Evolutionary conservation across 1,140 invertebrate species (phyloP).

Genomic region (Polypedilum pembai): DNA sequence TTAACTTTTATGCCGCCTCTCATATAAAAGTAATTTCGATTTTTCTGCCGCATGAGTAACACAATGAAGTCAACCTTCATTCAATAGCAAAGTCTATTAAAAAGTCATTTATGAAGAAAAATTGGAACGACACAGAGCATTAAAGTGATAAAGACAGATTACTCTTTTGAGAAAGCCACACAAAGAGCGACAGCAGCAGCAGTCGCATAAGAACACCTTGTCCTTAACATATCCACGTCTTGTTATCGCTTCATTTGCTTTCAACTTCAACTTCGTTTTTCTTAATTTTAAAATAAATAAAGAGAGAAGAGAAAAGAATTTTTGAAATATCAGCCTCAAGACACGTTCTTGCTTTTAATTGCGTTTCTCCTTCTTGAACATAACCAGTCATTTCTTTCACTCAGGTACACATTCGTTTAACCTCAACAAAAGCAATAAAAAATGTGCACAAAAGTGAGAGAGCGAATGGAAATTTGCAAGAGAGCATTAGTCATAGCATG

Average conservation of each 20-base stretch:
- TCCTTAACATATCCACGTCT: not conserved
- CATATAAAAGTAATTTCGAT: too few relatives aligned
- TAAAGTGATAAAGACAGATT: not conserved
- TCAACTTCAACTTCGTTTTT: conserved; percentile 11
- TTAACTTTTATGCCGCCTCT: not conserved
- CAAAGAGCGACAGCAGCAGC: too few relatives aligned
- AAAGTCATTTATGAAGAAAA: not conserved
- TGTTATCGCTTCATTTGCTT: not conserved
- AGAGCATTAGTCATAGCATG: not conserved
- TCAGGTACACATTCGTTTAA: not conserved
- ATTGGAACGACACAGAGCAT: not conserved
- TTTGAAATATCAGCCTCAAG: not conserved
- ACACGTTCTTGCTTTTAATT: conserved; percentile 6
- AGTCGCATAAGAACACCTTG: not conserved
- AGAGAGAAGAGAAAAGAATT: not conserved
- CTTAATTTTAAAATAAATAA: conserved; percentile 2
- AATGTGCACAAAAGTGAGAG: not conserved
- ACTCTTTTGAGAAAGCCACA: too few relatives aligned
- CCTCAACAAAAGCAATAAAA: not conserved
- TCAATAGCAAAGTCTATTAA: not conserved
- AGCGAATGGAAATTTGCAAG: not conserved
- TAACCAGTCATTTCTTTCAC: not conserved
- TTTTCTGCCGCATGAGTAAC: too few relatives aligned
- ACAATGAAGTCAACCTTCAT: too few relatives aligned
- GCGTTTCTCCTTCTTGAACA: not conserved